A percentile compares a stretch with the other conserved stretches of the same genome.
These are phyloP conservation scores for Podarcis raffonei DNA, from an alignment of 2,113 vertebrate species.

Conservation along the genomic window DNA sequence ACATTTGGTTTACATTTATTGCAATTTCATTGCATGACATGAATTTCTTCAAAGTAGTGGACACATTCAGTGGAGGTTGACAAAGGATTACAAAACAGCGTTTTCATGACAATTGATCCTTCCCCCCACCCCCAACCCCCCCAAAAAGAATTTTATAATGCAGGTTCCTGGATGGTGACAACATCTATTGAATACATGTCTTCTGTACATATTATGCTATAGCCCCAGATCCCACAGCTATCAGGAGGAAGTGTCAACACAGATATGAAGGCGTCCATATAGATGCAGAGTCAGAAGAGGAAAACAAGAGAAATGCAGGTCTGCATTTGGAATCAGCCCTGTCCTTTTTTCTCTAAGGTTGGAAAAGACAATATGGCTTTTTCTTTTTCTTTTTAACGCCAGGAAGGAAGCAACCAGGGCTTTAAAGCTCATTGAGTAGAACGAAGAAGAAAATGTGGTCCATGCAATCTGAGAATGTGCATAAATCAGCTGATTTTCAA, in stretches of 20 bases:
- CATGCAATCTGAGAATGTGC: neutral
- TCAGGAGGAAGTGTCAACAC: neutral
- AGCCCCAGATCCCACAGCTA: neutral
- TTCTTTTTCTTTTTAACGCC: neutral
- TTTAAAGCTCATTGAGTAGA: neutral
- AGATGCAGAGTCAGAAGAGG: neutral
- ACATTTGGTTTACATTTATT: slow-evolving; percentile 1
- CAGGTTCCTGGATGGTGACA: neutral
- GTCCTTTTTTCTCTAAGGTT: neutral
- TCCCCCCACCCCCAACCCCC: neutral
- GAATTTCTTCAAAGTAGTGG: neutral
- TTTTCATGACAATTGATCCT: neutral
- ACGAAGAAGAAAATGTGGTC: neutral
- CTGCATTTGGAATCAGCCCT: neutral
- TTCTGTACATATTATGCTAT: slow-evolving; percentile 16
- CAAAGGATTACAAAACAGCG: slow-evolving; percentile 12
- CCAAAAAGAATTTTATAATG: neutral
- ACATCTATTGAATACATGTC: neutral
- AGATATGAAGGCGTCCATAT: neutral
- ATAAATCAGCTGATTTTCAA: neutral
- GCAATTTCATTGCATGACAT: slow-evolving; percentile 31
- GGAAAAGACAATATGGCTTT: slow-evolving; percentile 16
- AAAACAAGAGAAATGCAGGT: neutral
- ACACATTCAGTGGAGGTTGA: neutral
- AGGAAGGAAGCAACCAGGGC: neutral